phyloP scores from a whole-genome alignment of 2,797 vertebrate species.

The Falco berigora region DNA sequence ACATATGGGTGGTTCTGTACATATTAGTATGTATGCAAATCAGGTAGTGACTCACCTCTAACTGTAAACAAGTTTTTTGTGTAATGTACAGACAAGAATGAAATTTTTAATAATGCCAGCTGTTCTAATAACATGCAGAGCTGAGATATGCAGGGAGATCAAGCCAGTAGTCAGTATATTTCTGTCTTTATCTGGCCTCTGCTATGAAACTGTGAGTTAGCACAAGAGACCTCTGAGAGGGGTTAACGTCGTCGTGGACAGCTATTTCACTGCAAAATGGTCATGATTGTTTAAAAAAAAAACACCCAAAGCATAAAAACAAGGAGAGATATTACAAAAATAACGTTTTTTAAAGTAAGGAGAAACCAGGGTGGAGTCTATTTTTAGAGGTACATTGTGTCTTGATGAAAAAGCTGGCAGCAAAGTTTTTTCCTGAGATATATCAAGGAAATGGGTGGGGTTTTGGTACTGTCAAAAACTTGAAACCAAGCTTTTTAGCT shows the following conservation, averaged over 20 bases:
- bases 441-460: neutral
- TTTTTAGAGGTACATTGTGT: conserved; percentile 34
- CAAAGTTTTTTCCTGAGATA: neutral
- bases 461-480: neutral
- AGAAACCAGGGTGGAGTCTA: neutral
- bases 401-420: neutral
- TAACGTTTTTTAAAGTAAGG: neutral
- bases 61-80: neutral
- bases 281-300: neutral
- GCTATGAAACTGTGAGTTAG: neutral
- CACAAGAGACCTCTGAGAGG: neutral
- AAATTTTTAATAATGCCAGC: neutral
- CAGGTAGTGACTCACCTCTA: neutral
- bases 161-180: neutral
- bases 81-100: neutral
- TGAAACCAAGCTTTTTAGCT: neutral
- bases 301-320: neutral
- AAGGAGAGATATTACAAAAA: neutral
- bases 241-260: neutral
- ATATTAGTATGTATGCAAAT: neutral
- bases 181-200: neutral
- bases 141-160: neutral
- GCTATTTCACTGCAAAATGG: neutral
- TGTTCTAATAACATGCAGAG: neutral
- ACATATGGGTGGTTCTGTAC: neutral